Evolutionary conservation across 2,888 invertebrate species (phyloP).

Genomic region (Tenthredo mesomela): DNA sequence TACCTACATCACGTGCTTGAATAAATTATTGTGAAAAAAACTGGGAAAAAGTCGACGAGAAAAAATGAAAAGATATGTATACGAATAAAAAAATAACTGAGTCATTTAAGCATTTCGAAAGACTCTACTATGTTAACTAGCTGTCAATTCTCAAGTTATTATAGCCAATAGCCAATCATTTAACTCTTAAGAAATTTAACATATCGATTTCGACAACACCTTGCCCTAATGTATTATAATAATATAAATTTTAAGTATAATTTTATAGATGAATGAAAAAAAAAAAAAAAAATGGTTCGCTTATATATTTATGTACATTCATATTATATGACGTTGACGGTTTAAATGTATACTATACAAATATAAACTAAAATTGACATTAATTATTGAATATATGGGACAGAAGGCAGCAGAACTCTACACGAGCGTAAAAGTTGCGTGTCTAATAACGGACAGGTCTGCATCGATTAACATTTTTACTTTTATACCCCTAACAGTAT

Average conservation of each 20-base stretch:
- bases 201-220: not conserved
- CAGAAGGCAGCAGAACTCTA: not conserved
- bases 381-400: constrained; percentile 19
- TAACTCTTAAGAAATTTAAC: not conserved
- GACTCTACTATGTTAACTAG: not conserved
- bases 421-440: constrained; percentile 28
- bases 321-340: no score
- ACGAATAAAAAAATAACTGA: not conserved
- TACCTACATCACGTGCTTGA: not conserved
- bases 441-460: constrained; percentile 28
- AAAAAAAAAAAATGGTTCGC: not conserved
- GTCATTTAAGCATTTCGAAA: not conserved
- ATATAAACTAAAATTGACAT: not conserved
- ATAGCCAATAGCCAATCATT: not conserved
- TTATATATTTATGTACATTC: not conserved
- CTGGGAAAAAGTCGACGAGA: not conserved
- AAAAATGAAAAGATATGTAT: not conserved
- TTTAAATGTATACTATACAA: no score
- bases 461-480: constrained; percentile 35
- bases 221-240: no score
- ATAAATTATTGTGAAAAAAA: not conserved
- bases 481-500: not conserved
- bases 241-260: not conserved
- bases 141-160: no score
- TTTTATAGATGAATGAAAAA: not conserved